Conservation (phyloP, 2,797 vertebrate species). For the Chloroceryle amazona region DNA sequence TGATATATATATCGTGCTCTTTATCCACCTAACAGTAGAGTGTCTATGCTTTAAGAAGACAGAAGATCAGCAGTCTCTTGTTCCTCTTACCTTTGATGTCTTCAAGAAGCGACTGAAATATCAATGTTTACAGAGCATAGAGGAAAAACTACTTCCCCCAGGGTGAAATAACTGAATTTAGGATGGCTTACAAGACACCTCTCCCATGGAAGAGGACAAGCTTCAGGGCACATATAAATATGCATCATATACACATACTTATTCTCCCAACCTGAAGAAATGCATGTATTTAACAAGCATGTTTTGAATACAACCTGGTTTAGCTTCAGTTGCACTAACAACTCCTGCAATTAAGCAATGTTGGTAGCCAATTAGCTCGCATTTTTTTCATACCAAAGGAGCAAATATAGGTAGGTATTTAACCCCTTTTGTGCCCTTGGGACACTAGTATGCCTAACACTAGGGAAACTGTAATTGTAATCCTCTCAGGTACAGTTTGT, state of each 20-base stretch:
- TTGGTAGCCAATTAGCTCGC: constrained; percentile 29
- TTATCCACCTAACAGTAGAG: not conserved
- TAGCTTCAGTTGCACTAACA: constrained; percentile 41
- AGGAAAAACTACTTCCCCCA: constrained; percentile 23
- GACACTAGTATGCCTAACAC: not conserved
- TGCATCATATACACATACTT: not conserved
- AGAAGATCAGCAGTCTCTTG: not conserved
- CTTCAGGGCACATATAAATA: constrained; percentile 57
- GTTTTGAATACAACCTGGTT: constrained; percentile 47
- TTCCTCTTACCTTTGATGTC: constrained; percentile 52
- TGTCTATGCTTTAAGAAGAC: not conserved
- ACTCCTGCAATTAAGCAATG: constrained; percentile 42
- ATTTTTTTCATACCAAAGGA: not conserved
- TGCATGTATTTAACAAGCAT: constrained; percentile 31
- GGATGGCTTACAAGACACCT: constrained; percentile 26
- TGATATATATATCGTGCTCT: not conserved
- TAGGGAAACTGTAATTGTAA: not conserved
- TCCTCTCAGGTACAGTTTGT: not conserved
- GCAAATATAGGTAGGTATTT: constrained; percentile 22
- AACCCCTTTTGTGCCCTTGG: not conserved
- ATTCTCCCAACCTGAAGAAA: constrained; percentile 35
- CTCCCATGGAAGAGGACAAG: constrained; percentile 34
- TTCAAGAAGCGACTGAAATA: constrained; percentile 53
- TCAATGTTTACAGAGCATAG: constrained; percentile 47
- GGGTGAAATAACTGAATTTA: constrained; percentile 38